phyloP scores from a whole-genome alignment of 2,797 vertebrate genomes.

The Molossus alvarezi region DNA sequence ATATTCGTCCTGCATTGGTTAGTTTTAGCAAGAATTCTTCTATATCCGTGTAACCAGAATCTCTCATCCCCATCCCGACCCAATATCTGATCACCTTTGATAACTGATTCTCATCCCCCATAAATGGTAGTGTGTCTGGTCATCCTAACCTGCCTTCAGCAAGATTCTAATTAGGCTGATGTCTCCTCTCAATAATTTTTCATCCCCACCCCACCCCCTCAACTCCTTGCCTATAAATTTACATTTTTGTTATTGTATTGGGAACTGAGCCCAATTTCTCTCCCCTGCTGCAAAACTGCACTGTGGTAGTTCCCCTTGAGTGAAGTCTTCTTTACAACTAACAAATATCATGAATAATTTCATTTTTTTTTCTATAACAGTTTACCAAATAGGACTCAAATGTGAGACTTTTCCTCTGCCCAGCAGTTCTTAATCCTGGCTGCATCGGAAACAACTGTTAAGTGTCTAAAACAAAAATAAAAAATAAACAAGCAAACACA shows the following conservation, averaged over 20 bases:
- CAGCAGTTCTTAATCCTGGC: background rate
- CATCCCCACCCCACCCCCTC: background rate
- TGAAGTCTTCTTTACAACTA: background rate
- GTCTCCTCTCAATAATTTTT: background rate
- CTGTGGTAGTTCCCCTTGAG: background rate
- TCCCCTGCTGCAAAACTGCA: background rate
- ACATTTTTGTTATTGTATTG: background rate
- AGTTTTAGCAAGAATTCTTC: background rate
- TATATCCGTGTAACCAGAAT: background rate
- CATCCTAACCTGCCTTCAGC: background rate
- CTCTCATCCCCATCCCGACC: fast-evolving
- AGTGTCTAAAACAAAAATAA: background rate
- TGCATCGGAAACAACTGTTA: background rate
- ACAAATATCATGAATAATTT: background rate
- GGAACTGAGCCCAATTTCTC: background rate
- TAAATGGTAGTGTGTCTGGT: background rate
- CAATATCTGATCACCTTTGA: background rate
- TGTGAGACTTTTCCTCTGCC: background rate
- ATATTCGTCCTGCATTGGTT: background rate
- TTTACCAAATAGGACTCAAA: background rate
- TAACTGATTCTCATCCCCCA: background rate
- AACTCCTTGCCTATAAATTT: background rate
- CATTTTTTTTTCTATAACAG: background rate
- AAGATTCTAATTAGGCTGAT: background rate
- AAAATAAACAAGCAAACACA: background rate